phyloP scores from a whole-genome alignment of 2,797 vertebrate species.

The Phrynocephalus guinanensis region DNA sequence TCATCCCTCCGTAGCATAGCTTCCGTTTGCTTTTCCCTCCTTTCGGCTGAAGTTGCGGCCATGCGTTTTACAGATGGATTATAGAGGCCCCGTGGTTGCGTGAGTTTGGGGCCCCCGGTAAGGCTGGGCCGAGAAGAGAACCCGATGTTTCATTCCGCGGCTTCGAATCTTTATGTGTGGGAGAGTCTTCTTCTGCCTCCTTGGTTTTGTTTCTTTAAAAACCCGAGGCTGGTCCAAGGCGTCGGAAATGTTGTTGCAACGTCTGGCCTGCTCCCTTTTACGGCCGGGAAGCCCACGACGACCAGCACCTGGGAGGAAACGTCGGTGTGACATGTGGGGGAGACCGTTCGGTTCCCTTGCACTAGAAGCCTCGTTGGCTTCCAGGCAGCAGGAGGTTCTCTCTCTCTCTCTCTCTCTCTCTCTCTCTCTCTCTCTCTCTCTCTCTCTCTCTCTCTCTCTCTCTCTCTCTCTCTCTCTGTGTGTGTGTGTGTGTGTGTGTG shows the following conservation, averaged over 20 bases:
- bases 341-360: too few relatives aligned
- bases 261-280: slow-evolving; percentile 49
- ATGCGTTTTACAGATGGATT: slow-evolving; percentile 76
- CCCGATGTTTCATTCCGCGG: slow-evolving; percentile 81
- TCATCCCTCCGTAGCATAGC: slow-evolving; percentile 70
- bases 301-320: slow-evolving; percentile 41
- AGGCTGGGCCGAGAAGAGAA: slow-evolving; percentile 69
- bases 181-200: too few relatives aligned
- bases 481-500: too few relatives aligned
- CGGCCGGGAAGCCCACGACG: slow-evolving; percentile 29
- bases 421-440: too few relatives aligned
- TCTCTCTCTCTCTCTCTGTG: too few relatives aligned
- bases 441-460: too few relatives aligned
- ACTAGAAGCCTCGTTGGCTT: slow-evolving; percentile 69
- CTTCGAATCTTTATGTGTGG: slow-evolving; percentile 73
- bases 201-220: not conserved
- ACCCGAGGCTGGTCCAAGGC: slow-evolving; percentile 76
- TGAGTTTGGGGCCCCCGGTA: slow-evolving; percentile 53
- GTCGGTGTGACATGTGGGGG: slow-evolving; percentile 51
- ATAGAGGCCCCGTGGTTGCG: slow-evolving; percentile 66
- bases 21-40: slow-evolving; percentile 53
- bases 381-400: not conserved
- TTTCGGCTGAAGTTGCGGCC: slow-evolving; percentile 25
- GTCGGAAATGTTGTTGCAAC: slow-evolving; percentile 74
- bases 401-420: too few relatives aligned